Percentiles rank a stretch among this genome's conserved stretches.
Conservation (phyloP, 2,113 vertebrate species). For the Sisor rabdophorus region DNA sequence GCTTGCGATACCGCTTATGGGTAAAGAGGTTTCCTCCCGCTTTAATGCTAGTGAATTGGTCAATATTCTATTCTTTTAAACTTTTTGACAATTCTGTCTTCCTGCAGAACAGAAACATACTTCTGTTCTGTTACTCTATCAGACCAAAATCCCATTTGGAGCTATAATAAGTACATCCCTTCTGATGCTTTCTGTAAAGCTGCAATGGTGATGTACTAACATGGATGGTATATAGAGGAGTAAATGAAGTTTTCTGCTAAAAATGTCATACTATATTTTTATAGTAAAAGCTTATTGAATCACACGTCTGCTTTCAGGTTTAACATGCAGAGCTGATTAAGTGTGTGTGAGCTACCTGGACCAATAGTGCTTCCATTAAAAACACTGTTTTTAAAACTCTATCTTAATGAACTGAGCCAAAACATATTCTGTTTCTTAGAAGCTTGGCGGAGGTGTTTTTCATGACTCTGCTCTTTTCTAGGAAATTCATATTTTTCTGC, state of each 20-base stretch:
- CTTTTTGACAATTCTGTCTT: background rate
- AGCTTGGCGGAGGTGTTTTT: background rate
- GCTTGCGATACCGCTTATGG: slow-evolving; percentile 85
- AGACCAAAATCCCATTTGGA: background rate
- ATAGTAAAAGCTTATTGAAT: background rate
- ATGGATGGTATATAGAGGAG: no score
- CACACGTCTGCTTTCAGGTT: background rate
- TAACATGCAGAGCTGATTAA: background rate
- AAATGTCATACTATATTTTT: background rate
- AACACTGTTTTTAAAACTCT: no score
- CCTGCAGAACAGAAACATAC: no score
- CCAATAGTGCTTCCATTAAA: no score
- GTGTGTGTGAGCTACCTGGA: background rate
- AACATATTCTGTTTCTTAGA: background rate
- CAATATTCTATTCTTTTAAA: background rate
- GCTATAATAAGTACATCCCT: background rate
- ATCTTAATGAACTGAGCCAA: slow-evolving; percentile 18
- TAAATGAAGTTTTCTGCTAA: background rate
- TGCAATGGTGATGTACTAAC: background rate
- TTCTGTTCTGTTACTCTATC: background rate
- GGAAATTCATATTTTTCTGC: background rate
- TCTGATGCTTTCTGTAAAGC: no score
- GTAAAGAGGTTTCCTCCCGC: slow-evolving; percentile 66
- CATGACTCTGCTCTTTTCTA: background rate
- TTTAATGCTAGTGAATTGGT: background rate